Evolutionary conservation across 1,140 invertebrate species (phyloP).

Genomic region (Pseudoatta argentina): DNA sequence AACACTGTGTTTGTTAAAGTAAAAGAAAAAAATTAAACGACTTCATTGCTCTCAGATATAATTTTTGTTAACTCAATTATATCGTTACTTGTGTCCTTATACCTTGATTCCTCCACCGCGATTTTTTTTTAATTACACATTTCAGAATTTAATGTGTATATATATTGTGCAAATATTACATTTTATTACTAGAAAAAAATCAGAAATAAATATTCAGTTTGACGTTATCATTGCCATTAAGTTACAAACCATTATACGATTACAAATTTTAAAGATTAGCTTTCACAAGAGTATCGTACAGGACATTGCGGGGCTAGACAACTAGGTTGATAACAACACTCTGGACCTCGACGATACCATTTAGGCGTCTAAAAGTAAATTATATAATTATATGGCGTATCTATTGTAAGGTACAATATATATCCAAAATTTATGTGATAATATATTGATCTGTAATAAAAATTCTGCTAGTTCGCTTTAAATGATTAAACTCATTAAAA

Average conservation of each 20-base stretch:
- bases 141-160: background rate
- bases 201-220: background rate
- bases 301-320: conserved; percentile 72
- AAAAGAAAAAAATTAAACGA: conserved; percentile 60
- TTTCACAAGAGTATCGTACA: conserved; percentile 8
- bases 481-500: conserved; percentile 10
- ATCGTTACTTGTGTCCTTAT: conserved; percentile 1
- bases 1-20: conserved; percentile 72
- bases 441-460: conserved; percentile 10
- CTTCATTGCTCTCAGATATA: conserved; percentile 34
- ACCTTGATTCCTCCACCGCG: background rate
- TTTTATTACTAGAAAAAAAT: conserved; percentile 8
- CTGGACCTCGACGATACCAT: conserved; percentile 76
- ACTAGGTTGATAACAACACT: conserved; percentile 75
- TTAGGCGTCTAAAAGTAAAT: conserved; percentile 72
- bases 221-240: background rate
- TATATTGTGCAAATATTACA: background rate
- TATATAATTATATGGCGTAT: background rate
- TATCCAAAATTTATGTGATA: background rate
- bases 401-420: background rate
- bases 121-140: background rate
- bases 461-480: background rate
- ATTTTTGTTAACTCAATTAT: conserved; percentile 7
- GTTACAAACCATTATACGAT: background rate
- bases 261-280: background rate